Evolutionary conservation across 2,113 vertebrate species (phyloP).

Genomic region (Aythya baeri): DNA sequence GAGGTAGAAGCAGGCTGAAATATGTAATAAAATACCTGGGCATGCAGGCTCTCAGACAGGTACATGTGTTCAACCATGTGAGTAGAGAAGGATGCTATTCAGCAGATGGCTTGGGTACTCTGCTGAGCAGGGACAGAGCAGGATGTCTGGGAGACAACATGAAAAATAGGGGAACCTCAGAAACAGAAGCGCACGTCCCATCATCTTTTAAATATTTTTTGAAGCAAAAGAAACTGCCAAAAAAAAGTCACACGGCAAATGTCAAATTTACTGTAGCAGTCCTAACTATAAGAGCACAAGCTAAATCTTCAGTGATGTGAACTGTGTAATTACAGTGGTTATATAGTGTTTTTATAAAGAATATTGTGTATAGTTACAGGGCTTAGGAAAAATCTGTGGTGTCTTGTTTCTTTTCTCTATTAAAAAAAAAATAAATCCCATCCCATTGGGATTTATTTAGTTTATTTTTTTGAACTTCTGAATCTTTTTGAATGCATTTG

Average conservation of each 20-base stretch:
- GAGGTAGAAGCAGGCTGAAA: background rate
- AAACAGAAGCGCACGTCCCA: background rate
- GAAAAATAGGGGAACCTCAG: background rate
- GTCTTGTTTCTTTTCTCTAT: conserved; percentile 44
- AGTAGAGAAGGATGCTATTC: background rate
- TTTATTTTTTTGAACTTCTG: conserved; percentile 61
- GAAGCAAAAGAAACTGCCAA: background rate
- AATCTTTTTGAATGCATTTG: conserved; percentile 34
- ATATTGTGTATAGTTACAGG: conserved; percentile 29
- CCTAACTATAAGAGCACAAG: background rate
- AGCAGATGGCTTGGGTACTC: rapidly evolving
- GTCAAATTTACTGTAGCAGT: background rate
- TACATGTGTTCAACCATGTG: background rate
- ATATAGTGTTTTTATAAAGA: conserved; percentile 29
- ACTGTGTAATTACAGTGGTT: conserved; percentile 26
- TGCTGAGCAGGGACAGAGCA: background rate
- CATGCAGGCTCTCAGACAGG: rapidly evolving
- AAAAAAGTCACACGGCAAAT: background rate
- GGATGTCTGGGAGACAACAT: background rate
- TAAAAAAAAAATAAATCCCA: background rate
- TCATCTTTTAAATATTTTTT: background rate
- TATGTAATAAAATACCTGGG: background rate
- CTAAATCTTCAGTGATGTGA: background rate
- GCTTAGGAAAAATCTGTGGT: conserved; percentile 33
- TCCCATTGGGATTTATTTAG: conserved; percentile 33